Evolutionary conservation across 2,888 invertebrate genomes (phyloP), one percentile per base, ranked within the genome.

Genomic region (Phortica magna): DNA sequence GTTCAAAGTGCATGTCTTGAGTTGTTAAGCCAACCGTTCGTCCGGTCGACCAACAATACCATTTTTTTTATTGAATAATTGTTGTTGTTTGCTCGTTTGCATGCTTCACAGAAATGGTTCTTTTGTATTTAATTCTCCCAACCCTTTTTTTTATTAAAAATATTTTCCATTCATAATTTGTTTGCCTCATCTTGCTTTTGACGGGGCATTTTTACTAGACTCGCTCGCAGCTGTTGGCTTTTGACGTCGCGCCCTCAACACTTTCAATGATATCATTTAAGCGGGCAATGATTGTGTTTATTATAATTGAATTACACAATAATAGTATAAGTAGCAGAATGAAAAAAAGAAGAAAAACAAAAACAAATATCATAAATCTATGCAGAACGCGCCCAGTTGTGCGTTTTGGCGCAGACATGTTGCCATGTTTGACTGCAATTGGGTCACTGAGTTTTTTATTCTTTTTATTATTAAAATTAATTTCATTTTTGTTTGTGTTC

Each of bases 381-480:
- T 61, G 19, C 17, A 59, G 4, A 61, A 9, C 10, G 19, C 17
- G 10, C 22, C 22, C 61, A 61, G 10, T 22, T 17, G 10, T 7
- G 61, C 10, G 22, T 22, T 17, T 4, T 10, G 61, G 9, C 61
- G 9, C n/a, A 55, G 14, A 17, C n/a, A 17, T 17, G 5, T 5
- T 22, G 61, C 22, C 19, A 41, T 39, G 65, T 65, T 65, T 65
- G 39, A 41, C n/a, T 68, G 22, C 76, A 75, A 79, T 78, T 80
- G 76, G 65, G 68, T 70, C 65, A 67, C 22, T 78, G 76, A 74
- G 73, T 79, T 76, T 82, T 77, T 71, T 77, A 85, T 79, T 82
- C 14, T 17, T 22, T 42, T 10, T n/a, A 12, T 22, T n/a, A n/a
- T 55, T 1, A 17, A 67, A 39, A 2, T 31, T 1, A 31, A 31